These are phyloP conservation scores for Helostoma temminkii DNA, from an alignment of 2,797 vertebrate species.

Conservation along the genomic window DNA sequence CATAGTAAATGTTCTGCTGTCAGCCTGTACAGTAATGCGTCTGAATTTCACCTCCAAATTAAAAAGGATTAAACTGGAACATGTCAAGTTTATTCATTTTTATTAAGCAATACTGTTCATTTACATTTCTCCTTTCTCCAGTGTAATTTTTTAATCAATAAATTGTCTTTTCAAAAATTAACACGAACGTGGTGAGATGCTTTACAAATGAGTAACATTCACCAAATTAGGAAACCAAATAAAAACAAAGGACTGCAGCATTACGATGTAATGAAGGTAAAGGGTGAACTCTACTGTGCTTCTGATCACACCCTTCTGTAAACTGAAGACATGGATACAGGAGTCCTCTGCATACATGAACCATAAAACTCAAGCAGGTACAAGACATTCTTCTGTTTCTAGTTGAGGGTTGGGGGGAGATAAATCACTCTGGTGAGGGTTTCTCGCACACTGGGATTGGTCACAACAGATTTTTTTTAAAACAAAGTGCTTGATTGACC, in stretches of 20 bases:
- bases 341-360: slow-evolving; percentile 65
- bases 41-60: background rate
- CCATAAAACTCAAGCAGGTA: slow-evolving; percentile 70
- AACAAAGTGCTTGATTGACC: slow-evolving; percentile 87
- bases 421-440: slow-evolving; percentile 57
- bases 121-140: slow-evolving; percentile 86
- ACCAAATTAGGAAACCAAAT: slow-evolving; percentile 71
- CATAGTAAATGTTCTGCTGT: background rate
- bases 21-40: background rate
- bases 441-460: slow-evolving; percentile 65
- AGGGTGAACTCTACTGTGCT: slow-evolving; percentile 74
- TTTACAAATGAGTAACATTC: slow-evolving; percentile 77
- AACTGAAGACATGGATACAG: slow-evolving; percentile 68
- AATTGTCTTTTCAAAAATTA: slow-evolving; percentile 72
- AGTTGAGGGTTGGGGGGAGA: slow-evolving; percentile 29
- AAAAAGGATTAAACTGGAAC: background rate
- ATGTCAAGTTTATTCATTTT: slow-evolving; percentile 80
- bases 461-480: slow-evolving; percentile 67
- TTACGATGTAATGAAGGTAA: slow-evolving; percentile 74
- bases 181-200: slow-evolving; percentile 71
- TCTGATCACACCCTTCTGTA: slow-evolving; percentile 78
- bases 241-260: slow-evolving; percentile 73
- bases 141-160: slow-evolving; percentile 83
- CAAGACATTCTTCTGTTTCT: slow-evolving; percentile 67
- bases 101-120: slow-evolving; percentile 88